phyloP scores from a whole-genome alignment of 2,888 invertebrate species.

The Nymphalis c-album region DNA sequence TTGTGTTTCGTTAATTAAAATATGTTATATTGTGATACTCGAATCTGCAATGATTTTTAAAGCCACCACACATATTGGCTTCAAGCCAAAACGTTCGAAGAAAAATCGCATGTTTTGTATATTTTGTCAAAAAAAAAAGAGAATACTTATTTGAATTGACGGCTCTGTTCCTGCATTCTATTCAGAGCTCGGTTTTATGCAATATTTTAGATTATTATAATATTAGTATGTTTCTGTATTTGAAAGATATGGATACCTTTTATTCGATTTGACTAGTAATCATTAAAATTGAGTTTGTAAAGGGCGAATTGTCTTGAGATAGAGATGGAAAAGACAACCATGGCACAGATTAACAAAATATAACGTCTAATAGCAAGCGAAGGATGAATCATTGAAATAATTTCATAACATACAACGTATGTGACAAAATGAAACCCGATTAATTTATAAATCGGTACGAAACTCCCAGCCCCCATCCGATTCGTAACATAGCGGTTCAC shows the following conservation, averaged over 20 bases:
- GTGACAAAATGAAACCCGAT: background rate
- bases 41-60: background rate
- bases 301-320: too few species aligned
- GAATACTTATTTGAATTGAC: slow-evolving; percentile 4
- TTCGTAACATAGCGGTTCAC: slow-evolving; percentile 68
- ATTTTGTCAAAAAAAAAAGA: slow-evolving; percentile 4
- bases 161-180: background rate
- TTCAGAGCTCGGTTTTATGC: background rate
- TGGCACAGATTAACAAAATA: too few species aligned
- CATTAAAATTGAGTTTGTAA: too few species aligned
- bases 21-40: too few species aligned
- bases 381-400: background rate
- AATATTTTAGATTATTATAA: background rate
- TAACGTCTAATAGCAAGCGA: too few species aligned
- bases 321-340: too few species aligned
- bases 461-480: slow-evolving; percentile 35
- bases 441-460: slow-evolving; percentile 1
- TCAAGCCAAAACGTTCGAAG: background rate
- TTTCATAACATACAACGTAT: background rate
- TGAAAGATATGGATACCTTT: too few species aligned
- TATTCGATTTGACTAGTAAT: too few species aligned
- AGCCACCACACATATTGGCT: background rate
- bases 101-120: slow-evolving; percentile 9
- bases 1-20: too few species aligned
- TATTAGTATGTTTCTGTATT: too few species aligned